Percentiles rank a stretch among this genome's conserved stretches.
Evolutionary conservation across 1,140 invertebrate genomes (phyloP).

Genomic region (Drosophila yakuba): DNA sequence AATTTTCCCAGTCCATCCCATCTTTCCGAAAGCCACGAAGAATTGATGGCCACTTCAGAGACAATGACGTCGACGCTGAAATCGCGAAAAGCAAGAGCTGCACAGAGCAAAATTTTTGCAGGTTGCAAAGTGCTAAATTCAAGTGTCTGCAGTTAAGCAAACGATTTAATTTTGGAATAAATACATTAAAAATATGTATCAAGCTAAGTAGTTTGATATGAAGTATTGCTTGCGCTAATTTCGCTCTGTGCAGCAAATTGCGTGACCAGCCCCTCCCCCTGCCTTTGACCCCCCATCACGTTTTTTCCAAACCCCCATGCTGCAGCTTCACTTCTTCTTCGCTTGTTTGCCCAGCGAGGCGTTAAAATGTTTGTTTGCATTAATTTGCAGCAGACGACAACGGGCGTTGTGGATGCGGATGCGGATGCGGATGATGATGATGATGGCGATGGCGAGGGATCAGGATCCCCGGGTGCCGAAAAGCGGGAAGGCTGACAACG

Average conservation of each 20-base stretch:
- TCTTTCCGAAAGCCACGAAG: constrained; percentile 59
- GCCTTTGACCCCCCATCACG: neutral
- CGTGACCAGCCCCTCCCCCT: constrained; percentile 39
- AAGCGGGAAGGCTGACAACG: constrained; percentile 36
- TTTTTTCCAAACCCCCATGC: constrained; percentile 8
- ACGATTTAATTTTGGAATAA: no score
- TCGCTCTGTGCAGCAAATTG: constrained; percentile 55
- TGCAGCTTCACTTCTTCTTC: constrained; percentile 25
- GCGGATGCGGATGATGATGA: constrained; percentile 33
- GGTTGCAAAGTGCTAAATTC: no score
- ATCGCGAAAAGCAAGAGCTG: constrained; percentile 8
- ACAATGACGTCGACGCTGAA: constrained; percentile 53
- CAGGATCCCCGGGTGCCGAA: constrained; percentile 14
- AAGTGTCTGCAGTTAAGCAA: no score
- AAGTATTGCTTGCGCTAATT: no score
- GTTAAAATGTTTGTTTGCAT: constrained; percentile 83
- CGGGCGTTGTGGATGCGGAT: constrained; percentile 27
- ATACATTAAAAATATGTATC: no score
- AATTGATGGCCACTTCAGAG: constrained; percentile 82
- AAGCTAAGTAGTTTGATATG: no score
- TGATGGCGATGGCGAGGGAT: constrained; percentile 32
- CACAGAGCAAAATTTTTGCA: neutral
- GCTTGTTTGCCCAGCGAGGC: constrained; percentile 72
- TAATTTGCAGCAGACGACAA: constrained; percentile 75
- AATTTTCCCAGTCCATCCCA: neutral